Evolutionary conservation across 2,797 vertebrate species (phyloP).

Genomic region (Danionella dracula): DNA sequence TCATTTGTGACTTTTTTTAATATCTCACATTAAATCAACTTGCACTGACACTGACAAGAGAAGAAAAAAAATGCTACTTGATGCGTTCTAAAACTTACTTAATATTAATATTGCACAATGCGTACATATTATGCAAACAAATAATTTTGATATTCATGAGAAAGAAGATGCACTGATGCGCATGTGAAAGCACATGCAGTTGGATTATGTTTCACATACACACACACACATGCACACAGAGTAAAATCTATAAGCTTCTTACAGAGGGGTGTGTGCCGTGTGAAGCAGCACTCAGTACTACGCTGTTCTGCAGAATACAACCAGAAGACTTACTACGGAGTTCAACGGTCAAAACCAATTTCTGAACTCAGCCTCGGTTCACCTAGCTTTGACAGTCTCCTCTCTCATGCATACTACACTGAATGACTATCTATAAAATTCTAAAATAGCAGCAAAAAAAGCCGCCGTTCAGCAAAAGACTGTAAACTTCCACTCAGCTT

Average conservation of each 20-base stretch:
- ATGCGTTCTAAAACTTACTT: too few species aligned
- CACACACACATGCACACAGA: constrained; percentile 38
- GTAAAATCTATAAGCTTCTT: constrained; percentile 61
- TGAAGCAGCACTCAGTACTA: constrained; percentile 40
- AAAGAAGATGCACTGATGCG: constrained; percentile 25
- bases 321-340: constrained; percentile 44
- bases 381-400: too few species aligned
- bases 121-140: constrained; percentile 8
- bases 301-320: constrained; percentile 24
- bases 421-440: constrained; percentile 15
- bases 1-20: too few species aligned
- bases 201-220: constrained; percentile 43
- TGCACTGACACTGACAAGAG: too few species aligned
- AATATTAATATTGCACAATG: neutral
- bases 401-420: constrained; percentile 3
- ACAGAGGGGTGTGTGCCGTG: constrained; percentile 35
- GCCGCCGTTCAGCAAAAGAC: neutral
- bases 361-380: constrained; percentile 37
- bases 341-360: too few species aligned
- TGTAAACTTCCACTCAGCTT: neutral
- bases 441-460: constrained; percentile 16
- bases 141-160: neutral
- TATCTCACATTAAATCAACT: too few species aligned
- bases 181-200: constrained; percentile 34
- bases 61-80: too few species aligned